A percentile compares a stretch with the other conserved stretches of the same genome.
These are phyloP conservation scores for Agonopterix heracliana DNA, from an alignment of 2,888 invertebrate species.

Conservation along the genomic window DNA sequence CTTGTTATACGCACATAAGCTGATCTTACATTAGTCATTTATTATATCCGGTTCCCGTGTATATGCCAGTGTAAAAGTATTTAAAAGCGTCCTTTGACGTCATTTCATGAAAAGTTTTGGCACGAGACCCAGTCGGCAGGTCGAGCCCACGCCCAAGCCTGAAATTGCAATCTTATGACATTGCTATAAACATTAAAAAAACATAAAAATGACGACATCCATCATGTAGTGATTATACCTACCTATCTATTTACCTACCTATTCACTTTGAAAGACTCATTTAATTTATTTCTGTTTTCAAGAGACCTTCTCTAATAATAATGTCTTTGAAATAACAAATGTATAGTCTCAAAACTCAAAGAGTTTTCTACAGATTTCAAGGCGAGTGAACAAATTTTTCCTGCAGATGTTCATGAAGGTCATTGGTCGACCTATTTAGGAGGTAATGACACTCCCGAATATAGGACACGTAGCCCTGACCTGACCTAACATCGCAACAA, in stretches of 20 bases:
- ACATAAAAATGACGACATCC: background rate
- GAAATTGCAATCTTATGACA: conserved; percentile 8
- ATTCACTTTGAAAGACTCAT: too few relatives aligned
- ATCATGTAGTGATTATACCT: background rate
- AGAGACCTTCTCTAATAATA: too few relatives aligned
- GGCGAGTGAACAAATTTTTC: conserved; percentile 5
- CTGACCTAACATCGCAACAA: conserved; percentile 16
- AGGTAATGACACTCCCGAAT: conserved; percentile 24
- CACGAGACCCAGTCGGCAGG: conserved; percentile 9
- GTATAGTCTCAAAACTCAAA: too few relatives aligned
- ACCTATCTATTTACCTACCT: too few relatives aligned
- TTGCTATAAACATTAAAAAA: background rate
- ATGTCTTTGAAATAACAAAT: too few relatives aligned
- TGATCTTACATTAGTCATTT: conserved; percentile 4
- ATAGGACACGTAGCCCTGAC: conserved; percentile 32
- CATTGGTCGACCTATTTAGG: conserved; percentile 29
- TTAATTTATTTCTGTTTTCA: too few relatives aligned
- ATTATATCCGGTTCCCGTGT: conserved; percentile 16
- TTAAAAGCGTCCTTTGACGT: conserved; percentile 14
- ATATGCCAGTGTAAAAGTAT: conserved; percentile 8
- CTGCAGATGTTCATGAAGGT: conserved; percentile 25
- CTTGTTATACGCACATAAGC: background rate
- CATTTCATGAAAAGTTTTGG: conserved; percentile 18
- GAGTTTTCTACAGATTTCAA: too few relatives aligned
- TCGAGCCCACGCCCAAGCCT: conserved; percentile 8